Evolutionary conservation across 2,113 vertebrate genomes (phyloP).

Genomic region (Pampusana beccarii): DNA sequence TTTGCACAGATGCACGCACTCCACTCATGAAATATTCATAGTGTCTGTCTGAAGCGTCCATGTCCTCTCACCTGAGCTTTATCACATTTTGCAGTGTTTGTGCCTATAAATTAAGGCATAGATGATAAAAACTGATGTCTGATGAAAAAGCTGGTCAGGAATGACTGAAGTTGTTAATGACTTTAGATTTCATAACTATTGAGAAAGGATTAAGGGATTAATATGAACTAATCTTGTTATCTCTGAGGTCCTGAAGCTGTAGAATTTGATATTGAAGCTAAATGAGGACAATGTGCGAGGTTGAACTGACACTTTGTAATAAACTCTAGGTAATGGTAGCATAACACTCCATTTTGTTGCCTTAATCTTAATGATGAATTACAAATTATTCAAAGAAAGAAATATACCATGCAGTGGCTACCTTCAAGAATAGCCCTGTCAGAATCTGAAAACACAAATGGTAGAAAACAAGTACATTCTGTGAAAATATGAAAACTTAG

Average conservation of each 20-base stretch:
- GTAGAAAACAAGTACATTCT: neutral
- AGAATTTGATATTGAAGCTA: neutral
- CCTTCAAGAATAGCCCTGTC: neutral
- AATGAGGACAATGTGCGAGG: neutral
- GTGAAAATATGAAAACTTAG: neutral
- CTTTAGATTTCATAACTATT: slow-evolving; percentile 23
- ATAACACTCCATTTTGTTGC: neutral
- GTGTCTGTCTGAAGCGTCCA: neutral
- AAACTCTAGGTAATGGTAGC: neutral
- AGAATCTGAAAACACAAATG: neutral
- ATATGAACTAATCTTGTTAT: slow-evolving; percentile 31
- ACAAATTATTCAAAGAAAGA: neutral
- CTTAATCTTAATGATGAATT: slow-evolving; percentile 9
- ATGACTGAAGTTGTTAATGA: neutral
- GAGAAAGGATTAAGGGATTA: slow-evolving; percentile 34
- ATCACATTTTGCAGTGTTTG: neutral
- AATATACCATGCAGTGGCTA: neutral
- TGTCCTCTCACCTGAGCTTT: neutral
- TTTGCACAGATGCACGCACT: neutral
- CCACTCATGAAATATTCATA: neutral
- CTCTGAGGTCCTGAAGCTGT: neutral
- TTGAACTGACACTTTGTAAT: neutral
- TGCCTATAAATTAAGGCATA: neutral
- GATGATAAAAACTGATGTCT: neutral
- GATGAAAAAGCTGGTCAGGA: neutral